phyloP scores from a whole-genome alignment of 2,888 invertebrate genomes.

The Drosophila cracens region DNA sequence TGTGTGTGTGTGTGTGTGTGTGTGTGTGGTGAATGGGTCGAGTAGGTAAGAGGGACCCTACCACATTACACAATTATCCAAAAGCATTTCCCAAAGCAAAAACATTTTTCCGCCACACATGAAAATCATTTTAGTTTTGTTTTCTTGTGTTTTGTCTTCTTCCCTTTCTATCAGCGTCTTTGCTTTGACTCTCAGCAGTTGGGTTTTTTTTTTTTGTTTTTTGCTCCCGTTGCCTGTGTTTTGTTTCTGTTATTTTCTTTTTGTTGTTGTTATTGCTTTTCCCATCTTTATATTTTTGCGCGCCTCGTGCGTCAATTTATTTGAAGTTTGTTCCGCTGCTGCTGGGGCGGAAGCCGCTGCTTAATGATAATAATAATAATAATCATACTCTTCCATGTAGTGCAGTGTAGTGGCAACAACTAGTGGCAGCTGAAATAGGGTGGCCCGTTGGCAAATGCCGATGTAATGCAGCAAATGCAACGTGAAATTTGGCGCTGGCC shows the following conservation, averaged over 20 bases:
- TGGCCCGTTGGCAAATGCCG: slow-evolving; percentile 31
- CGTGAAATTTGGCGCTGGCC: slow-evolving; percentile 35
- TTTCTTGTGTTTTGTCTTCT: slow-evolving; percentile 11
- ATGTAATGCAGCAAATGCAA: slow-evolving; percentile 39
- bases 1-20: not conserved
- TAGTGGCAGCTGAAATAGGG: slow-evolving; percentile 51
- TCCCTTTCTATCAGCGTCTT: slow-evolving; percentile 10
- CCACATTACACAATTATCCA: slow-evolving; percentile 68
- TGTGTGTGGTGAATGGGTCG: not conserved
- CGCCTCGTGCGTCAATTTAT: slow-evolving; percentile 68
- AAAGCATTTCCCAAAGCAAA: slow-evolving; percentile 55
- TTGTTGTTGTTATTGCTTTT: slow-evolving; percentile 32
- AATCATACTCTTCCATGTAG: slow-evolving; percentile 34
- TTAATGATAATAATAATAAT: slow-evolving; percentile 64
- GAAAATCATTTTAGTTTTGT: slow-evolving; percentile 67
- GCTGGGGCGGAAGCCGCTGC: slow-evolving; percentile 59
- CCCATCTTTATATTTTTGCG: slow-evolving; percentile 64
- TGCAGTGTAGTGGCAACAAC: slow-evolving; percentile 30
- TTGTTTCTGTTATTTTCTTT: slow-evolving; percentile 43
- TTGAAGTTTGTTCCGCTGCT: slow-evolving; percentile 38
- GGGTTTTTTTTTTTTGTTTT: slow-evolving; percentile 12
- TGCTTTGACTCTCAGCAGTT: slow-evolving; percentile 10
- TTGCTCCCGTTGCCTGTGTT: slow-evolving; percentile 35
- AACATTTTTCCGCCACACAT: slow-evolving; percentile 56
- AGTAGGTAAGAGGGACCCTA: slow-evolving; percentile 14